These are phyloP conservation scores for Drosophila simulans DNA, from an alignment of 1,140 invertebrate species.

Conservation along the genomic window DNA sequence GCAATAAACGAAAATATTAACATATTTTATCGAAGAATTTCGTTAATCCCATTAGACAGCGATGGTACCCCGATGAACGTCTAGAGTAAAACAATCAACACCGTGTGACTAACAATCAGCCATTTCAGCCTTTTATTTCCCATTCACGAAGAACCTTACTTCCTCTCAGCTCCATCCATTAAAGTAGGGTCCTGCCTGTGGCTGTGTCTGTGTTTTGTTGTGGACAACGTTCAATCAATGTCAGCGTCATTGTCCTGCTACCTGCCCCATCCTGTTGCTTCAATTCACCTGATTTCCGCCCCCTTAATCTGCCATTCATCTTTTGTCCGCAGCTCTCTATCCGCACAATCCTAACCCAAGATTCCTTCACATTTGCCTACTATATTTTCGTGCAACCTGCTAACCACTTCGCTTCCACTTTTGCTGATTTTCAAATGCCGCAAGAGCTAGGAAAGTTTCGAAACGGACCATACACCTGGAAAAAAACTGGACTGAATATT, in stretches of 20 bases:
- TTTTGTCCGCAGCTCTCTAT: background rate
- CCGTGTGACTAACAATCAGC: slow-evolving; percentile 61
- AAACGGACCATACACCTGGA: background rate
- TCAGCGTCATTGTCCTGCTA: slow-evolving; percentile 64
- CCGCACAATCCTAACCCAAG: background rate
- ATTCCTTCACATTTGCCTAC: slow-evolving; percentile 60
- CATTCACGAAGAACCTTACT: slow-evolving; percentile 1
- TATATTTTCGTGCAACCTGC: slow-evolving; percentile 56
- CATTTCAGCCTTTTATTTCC: slow-evolving; percentile 41
- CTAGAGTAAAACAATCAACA: slow-evolving; percentile 68
- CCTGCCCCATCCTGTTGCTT: slow-evolving; percentile 49
- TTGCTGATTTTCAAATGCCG: slow-evolving; percentile 6
- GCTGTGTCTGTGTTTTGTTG: slow-evolving; percentile 40
- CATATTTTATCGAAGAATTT: background rate
- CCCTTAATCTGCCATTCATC: slow-evolving; percentile 6
- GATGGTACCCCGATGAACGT: slow-evolving; percentile 48
- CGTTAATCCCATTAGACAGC: background rate
- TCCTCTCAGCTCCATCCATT: slow-evolving; percentile 1
- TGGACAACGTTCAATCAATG: slow-evolving; percentile 80
- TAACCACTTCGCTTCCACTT: slow-evolving; percentile 9
- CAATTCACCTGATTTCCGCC: slow-evolving; percentile 31
- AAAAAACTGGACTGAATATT: background rate
- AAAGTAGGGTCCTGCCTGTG: background rate
- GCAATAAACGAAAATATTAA: background rate
- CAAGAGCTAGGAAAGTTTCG: background rate